Conservation (phyloP, 2,113 vertebrate genomes). For the Dicerorhinus sumatrensis region DNA sequence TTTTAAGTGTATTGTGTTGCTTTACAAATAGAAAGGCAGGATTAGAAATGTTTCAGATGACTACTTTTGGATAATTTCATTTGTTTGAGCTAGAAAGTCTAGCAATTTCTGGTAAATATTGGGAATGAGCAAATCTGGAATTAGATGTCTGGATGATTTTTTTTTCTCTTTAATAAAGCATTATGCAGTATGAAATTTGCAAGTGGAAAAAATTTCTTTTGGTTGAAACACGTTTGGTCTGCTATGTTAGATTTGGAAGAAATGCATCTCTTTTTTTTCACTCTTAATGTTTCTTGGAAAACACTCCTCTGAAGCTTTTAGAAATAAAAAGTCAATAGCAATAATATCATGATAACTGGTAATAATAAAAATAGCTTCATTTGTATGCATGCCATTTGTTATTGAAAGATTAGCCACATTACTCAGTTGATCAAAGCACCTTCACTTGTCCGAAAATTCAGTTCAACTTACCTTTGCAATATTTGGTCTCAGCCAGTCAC, state of each 20-base stretch:
- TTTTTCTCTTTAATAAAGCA: not conserved
- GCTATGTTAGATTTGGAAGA: constrained; percentile 18
- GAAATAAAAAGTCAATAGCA: constrained; percentile 8
- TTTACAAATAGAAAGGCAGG: not conserved
- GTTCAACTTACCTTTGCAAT: not conserved
- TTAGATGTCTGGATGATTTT: not conserved
- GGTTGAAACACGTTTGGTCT: constrained; percentile 43
- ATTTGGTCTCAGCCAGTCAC: not conserved
- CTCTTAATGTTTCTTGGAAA: not conserved
- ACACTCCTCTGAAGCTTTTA: not conserved
- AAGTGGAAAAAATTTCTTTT: constrained; percentile 37
- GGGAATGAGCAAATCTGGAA: not conserved
- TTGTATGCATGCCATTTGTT: not conserved
- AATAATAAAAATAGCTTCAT: not conserved
- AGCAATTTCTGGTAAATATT: not conserved
- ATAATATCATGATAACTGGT: constrained; percentile 14
- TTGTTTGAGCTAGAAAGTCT: not conserved
- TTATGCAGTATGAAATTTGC: not conserved
- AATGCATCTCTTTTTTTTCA: constrained; percentile 17
- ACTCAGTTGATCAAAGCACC: constrained; percentile 34
- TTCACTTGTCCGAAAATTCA: constrained; percentile 43
- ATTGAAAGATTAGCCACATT: constrained; percentile 27
- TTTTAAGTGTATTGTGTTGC: not conserved
- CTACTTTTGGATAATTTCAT: not conserved
- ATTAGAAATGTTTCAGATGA: not conserved